Conservation (phyloP, 1,140 invertebrate genomes). For the Paralvinella palmiformis region DNA sequence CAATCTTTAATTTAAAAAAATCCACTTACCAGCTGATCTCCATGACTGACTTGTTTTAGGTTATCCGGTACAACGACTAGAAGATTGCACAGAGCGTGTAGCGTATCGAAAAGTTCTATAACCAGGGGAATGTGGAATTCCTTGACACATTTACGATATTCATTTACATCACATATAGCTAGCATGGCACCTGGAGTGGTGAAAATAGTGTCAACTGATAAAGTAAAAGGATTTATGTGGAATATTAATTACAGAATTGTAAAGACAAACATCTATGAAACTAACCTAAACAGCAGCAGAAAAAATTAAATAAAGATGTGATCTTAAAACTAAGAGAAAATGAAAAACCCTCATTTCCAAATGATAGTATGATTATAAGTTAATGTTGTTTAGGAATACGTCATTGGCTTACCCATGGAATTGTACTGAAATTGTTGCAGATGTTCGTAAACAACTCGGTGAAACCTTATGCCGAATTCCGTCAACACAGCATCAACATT, state of each 20-base stretch:
- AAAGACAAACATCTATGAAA: too few species aligned
- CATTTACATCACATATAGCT: conserved; percentile 96
- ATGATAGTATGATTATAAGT: too few species aligned
- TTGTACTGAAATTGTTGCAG: conserved; percentile 92
- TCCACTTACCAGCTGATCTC: conserved; percentile 78
- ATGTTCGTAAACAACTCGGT: conserved; percentile 92
- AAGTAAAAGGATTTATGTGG: too few species aligned
- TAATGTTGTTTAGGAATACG: too few species aligned
- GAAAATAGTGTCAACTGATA: too few species aligned
- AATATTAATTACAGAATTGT: too few species aligned
- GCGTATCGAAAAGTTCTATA: conserved; percentile 81
- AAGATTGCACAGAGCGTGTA: conserved; percentile 93
- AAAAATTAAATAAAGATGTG: too few species aligned
- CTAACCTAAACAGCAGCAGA: too few species aligned
- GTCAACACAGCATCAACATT: conserved; percentile 80
- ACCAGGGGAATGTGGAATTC: conserved; percentile 68
- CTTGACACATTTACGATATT: conserved; percentile 76
- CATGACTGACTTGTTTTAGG: conserved; percentile 87
- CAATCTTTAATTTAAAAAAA: neutral
- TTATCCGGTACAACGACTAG: conserved; percentile 93
- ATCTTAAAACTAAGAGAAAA: too few species aligned
- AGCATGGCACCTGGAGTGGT: conserved; percentile 91
- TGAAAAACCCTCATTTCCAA: too few species aligned
- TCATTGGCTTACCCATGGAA: conserved; percentile 71
- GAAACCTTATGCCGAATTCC: conserved; percentile 84